phyloP scores from a whole-genome alignment of 2,113 vertebrate species.

The Oryctolagus cuniculus region mOryCun1.1 NC_091434.1:180587001-180587500 shows the following conservation, averaged over 20 bases:
- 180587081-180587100: neutral
- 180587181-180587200: too few species aligned
- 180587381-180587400: neutral
- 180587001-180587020: neutral
- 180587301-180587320: too few species aligned
- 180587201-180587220: too few species aligned
- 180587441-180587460: neutral
- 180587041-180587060: neutral
- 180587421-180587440: neutral
- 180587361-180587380: neutral
- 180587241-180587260: too few species aligned
- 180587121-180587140: too few species aligned
- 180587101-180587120: neutral
- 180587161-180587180: too few species aligned
- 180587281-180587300: too few species aligned
- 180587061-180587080: neutral
- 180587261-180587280: too few species aligned
- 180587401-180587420: neutral
- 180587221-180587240: too few species aligned
- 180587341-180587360: neutral
- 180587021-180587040: neutral
- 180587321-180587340: neutral
- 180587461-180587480: too few species aligned
- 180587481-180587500: neutral
- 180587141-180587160: too few species aligned